Base-by-base conservation (phyloP, 2,113 vertebrate species). In the Rana temporaria region DNA sequence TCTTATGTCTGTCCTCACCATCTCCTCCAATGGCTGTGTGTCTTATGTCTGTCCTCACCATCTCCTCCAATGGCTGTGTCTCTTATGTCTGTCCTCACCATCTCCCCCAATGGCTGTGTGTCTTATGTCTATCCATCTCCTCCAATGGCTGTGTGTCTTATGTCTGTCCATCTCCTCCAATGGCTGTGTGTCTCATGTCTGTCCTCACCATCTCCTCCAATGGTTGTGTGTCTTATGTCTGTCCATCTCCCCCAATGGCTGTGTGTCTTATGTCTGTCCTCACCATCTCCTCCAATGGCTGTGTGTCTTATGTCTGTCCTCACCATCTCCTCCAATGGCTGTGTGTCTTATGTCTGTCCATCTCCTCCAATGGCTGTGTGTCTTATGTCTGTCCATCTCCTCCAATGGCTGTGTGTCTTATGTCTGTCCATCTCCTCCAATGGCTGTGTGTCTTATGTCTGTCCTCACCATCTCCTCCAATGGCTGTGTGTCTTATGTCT, bases 101-200 rank as follows among this genome's bases (percentile, higher is more conserved):
- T 73, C 26, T 72, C 84, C 70, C 18, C 26, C 71, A 99, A 98
- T 99, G 26, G 26, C 26, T 30, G 26, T 24, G 74, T 18, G 16
- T 63, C 73, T 42, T 19, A 55, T 24, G 11, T 34, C 55, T 22
- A 8, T 64, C 38, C 64, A 30, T 55, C 12, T 72, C 84, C 70
- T 18, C 26, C 71, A 99, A 98, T 99, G 26, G 3, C 26, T 24
- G 74, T 18, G n/a, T n/a, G 16, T 63, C 73, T 42, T 19, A 55
- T 24, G 11, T 30, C 26, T 30, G 26, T 30, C 26, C 26, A 30
- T 55, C 12, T 72, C 84, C 70, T 18, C 26, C 71, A 99, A 98
- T 99, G 26, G 3, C 26, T 24, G 74, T 18, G 74, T 18, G 16
- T 63, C 73, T 42, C n/a, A 55, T 24, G 11, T 34, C 55, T 22